Evolutionary conservation across 2,888 invertebrate genomes (phyloP), one percentile per base, ranked within the genome.

Genomic region (Andricus curvator): DNA sequence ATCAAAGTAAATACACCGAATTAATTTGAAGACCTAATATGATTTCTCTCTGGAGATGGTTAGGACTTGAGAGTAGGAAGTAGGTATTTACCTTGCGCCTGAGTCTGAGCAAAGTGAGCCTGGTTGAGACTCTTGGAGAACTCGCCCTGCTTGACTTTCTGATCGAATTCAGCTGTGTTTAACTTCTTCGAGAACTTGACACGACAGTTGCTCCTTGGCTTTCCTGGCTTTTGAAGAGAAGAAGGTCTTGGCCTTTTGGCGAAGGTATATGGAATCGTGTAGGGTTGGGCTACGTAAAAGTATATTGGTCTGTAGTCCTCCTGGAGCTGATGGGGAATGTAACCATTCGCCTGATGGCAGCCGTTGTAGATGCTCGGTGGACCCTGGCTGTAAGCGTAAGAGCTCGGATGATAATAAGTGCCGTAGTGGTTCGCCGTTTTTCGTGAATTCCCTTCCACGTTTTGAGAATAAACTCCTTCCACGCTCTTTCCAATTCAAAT

Each of bases 401-500:
- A 91, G 85, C 85, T 88, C 82, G 88, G 86, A 86, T 82, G 86
- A 85, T 88, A 89, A 86, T 88, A 89, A 81, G 88, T 86, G 74
- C 90, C 91, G 90, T 91, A 91, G 79, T 90, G 90, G 90, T 89
- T 91, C 86, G 90, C 90, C 89, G 90, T 90, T 91, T 91, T 92
- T 90, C 89, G 90, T 86, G 86, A 88, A 83, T 90, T 88, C 84
- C 88, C 88, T 88, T 90, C 90, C 90, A 91, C 91, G 89, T 86
- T 91, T 89, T 84, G 82, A 67, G 79, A 79, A 81, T 80, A 78
- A 77, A 77, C 85, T 81, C 77, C 83, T 83, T 51, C 81, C 82
- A 81, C 83, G 83, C 60, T 80, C 78, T 79, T 80, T 81, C 76
- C 80, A 76, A 56, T 83, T 83, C 78, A 84, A 81, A 80, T 79